A percentile compares a stretch with the other conserved stretches of the same genome.
These are phyloP conservation scores for Oithona nana DNA, from an alignment of 2,888 invertebrate genomes.

Conservation along the genomic window DNA sequence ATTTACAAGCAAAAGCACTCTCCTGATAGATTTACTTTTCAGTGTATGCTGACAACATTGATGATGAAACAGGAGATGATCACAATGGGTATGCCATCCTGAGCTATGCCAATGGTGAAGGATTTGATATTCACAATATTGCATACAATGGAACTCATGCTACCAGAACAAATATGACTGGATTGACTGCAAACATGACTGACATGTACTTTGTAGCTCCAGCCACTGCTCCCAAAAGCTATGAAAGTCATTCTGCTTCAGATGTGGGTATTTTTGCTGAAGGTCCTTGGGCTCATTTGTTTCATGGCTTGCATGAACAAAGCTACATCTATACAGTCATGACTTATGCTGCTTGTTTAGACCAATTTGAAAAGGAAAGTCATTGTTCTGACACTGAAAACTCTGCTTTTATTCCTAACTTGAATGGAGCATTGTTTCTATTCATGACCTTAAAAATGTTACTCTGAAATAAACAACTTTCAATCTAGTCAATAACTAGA, in stretches of 20 bases:
- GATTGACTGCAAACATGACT: not conserved
- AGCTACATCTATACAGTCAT: not conserved
- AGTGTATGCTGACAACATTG: too few relatives aligned
- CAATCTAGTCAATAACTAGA: too few relatives aligned
- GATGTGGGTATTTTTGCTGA: slow-evolving; percentile 23
- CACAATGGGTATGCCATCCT: not conserved
- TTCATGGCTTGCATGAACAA: slow-evolving; percentile 10
- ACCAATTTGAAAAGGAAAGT: not conserved
- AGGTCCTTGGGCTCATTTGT: slow-evolving; percentile 16
- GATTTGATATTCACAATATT: too few relatives aligned
- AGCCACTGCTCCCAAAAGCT: not conserved
- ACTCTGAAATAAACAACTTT: too few relatives aligned
- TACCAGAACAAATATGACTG: not conserved
- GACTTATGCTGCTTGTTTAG: not conserved
- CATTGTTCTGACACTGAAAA: too few relatives aligned
- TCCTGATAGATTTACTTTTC: too few relatives aligned
- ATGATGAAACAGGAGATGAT: too few relatives aligned
- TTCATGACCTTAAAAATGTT: too few relatives aligned
- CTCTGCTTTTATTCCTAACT: too few relatives aligned
- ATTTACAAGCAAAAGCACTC: too few relatives aligned
- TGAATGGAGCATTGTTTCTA: too few relatives aligned
- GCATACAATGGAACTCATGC: too few relatives aligned
- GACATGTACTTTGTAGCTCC: not conserved
- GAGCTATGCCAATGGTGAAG: not conserved
- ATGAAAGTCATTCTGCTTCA: slow-evolving; percentile 29